These are phyloP conservation scores for Glyptemys insculpta DNA, from an alignment of 2,797 vertebrate species.

Conservation along the genomic window DNA sequence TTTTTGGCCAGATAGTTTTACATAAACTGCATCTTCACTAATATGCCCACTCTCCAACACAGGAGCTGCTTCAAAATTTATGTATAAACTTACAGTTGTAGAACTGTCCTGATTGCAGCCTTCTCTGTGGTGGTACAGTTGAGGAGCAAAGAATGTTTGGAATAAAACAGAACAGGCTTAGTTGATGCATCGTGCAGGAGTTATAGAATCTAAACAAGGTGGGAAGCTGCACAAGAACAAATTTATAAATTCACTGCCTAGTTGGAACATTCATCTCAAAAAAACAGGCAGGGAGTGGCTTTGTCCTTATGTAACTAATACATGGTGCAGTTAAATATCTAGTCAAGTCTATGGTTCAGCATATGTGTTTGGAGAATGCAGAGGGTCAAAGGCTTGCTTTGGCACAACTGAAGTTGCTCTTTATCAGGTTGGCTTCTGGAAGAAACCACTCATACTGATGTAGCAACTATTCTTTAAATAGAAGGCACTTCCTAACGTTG, in stretches of 20 bases:
- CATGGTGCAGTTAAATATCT: neutral
- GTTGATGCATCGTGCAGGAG: neutral
- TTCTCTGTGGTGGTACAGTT: no score
- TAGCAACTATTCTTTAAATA: neutral
- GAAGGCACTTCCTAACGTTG: constrained; percentile 14
- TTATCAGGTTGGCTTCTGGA: neutral
- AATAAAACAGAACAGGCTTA: neutral
- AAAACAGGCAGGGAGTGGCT: neutral
- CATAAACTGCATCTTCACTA: neutral
- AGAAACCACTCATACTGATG: neutral
- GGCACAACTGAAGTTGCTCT: constrained; percentile 46
- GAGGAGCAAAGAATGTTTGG: neutral
- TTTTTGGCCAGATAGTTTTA: neutral
- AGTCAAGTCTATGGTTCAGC: neutral
- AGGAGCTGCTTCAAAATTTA: neutral
- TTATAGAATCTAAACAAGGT: neutral
- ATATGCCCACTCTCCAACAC: neutral
- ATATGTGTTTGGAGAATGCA: neutral
- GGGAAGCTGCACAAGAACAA: constrained; percentile 12
- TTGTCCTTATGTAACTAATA: neutral
- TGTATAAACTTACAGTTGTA: neutral
- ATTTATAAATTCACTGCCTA: neutral
- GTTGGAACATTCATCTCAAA: neutral
- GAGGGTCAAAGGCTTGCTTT: constrained; percentile 36
- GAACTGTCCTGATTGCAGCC: neutral